These are phyloP conservation scores for Anolis carolinensis DNA, from an alignment of 2,113 vertebrate genomes.

Conservation along the genomic window DNA sequence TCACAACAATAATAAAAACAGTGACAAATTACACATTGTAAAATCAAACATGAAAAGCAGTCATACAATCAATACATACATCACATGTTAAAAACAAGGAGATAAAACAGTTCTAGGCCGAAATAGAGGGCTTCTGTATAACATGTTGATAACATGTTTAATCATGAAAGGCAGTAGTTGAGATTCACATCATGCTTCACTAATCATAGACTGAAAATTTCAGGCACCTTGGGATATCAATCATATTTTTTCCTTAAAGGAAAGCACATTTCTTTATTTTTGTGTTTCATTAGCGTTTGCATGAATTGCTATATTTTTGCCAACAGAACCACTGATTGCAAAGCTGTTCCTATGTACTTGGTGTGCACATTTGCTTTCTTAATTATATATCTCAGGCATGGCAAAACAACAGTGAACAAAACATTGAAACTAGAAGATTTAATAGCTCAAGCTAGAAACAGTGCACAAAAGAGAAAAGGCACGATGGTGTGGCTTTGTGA, in stretches of 20 bases:
- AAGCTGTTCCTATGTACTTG: slow-evolving; percentile 43
- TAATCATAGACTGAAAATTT: slow-evolving; percentile 40
- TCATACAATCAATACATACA: too few relatives aligned
- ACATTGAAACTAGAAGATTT: slow-evolving; percentile 23
- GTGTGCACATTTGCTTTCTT: slow-evolving; percentile 46
- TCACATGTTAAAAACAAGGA: too few relatives aligned
- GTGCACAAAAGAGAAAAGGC: slow-evolving; percentile 8
- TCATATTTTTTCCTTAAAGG: slow-evolving; percentile 49
- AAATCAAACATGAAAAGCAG: too few relatives aligned
- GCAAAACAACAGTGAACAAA: slow-evolving; percentile 48
- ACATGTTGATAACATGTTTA: slow-evolving; percentile 42
- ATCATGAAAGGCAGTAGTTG: slow-evolving; percentile 24
- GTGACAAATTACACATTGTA: too few relatives aligned
- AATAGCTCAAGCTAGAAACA: slow-evolving; percentile 32
- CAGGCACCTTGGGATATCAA: slow-evolving; percentile 51
- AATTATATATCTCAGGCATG: slow-evolving; percentile 54
- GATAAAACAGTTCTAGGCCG: too few relatives aligned
- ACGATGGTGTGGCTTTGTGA: not conserved
- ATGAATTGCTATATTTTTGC: slow-evolving; percentile 58
- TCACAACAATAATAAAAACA: too few relatives aligned
- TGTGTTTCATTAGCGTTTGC: slow-evolving; percentile 55
- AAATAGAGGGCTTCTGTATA: too few relatives aligned
- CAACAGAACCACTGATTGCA: slow-evolving; percentile 54
- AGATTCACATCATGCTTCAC: slow-evolving; percentile 55
- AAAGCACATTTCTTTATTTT: slow-evolving; percentile 57